Conservation (phyloP, 2,888 invertebrate genomes). For the Candidula unifasciata region DNA sequence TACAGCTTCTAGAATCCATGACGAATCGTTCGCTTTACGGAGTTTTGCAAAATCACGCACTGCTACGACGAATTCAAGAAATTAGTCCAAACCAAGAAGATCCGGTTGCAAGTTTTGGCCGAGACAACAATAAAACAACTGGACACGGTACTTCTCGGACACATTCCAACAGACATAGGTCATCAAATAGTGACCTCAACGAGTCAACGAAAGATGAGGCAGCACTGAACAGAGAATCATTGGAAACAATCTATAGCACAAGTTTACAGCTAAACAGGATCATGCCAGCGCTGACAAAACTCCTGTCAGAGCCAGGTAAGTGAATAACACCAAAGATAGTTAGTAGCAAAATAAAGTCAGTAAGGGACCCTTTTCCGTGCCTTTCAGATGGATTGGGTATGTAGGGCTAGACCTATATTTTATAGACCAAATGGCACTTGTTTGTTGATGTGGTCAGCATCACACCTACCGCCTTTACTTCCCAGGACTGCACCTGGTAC, state of each 20-base stretch:
- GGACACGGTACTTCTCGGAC: background rate
- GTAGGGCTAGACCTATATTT: too few relatives aligned
- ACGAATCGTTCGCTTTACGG: slow-evolving; percentile 61
- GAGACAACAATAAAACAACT: background rate
- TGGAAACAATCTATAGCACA: slow-evolving; percentile 63
- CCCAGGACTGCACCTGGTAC: too few relatives aligned
- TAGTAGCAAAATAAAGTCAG: too few relatives aligned
- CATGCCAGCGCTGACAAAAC: slow-evolving; percentile 66
- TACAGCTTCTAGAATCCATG: slow-evolving; percentile 64
- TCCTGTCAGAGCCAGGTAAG: slow-evolving; percentile 70
- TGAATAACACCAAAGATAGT: too few relatives aligned
- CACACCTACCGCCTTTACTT: too few relatives aligned
- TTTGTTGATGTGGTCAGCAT: too few relatives aligned
- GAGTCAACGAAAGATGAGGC: slow-evolving; percentile 9
- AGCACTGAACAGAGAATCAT: slow-evolving; percentile 36
- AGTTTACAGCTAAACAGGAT: slow-evolving; percentile 62
- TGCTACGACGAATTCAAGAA: background rate
- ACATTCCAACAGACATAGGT: background rate
- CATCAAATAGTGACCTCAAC: background rate
- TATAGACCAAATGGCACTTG: too few relatives aligned
- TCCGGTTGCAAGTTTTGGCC: background rate
- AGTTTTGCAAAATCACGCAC: slow-evolving; percentile 26
- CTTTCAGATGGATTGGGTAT: too few relatives aligned
- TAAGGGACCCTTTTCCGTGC: too few relatives aligned
- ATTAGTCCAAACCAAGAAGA: background rate